Evolutionary conservation across 2,888 invertebrate species (phyloP), one percentile per base, ranked within the genome.

Genomic region (Ectemnius lituratus): DNA sequence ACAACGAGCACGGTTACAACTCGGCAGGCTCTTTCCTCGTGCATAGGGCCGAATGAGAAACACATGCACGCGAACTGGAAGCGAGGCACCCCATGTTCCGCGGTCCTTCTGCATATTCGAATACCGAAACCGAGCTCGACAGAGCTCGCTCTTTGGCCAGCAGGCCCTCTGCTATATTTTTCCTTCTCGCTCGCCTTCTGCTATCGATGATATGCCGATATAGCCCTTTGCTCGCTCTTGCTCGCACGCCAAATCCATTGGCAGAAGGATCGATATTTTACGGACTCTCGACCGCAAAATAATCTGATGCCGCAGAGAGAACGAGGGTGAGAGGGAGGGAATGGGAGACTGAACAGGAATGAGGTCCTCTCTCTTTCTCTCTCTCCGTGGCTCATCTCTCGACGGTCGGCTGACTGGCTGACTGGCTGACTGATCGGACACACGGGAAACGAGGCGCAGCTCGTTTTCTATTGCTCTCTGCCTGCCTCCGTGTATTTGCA

Each of bases 21-120:
- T 37, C 37, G 58, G 60, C 63, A 16, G 66, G 23, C 62, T 67
- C 59, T 37, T 37, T 71, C 59, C 70, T 64, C 70, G 78, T 60
- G 78, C 73, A 73, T 76, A 76, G 64, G 73, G 70, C 71, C 76
- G 52, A 76, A 79, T 79, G 79, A 79, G 80, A 79, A 80, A 79
- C 79, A 80, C 80, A 80, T 79, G 79, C 77, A 79, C 77, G 76
- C 76, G 64, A 79, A 68, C 66, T 57, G 67, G 28, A 37, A 37
- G 37, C 52, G 47, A 47, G 64, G 70, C 70, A 66, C 70, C 73
- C 75, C 61, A 61, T 57, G 72, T 65, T 59, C 52, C 52, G 52
- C 13, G n/a, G 52, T 52, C 16, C 52, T 52, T 52, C 5, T 52
- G n/a, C 14, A 52, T 52, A 14, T 52, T 52, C 52, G 14, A 52